Percentiles rank a stretch among this genome's conserved stretches.
phyloP scores from a whole-genome alignment of 2,888 invertebrate species.

The Synanthedon andrenaeformis region DNA sequence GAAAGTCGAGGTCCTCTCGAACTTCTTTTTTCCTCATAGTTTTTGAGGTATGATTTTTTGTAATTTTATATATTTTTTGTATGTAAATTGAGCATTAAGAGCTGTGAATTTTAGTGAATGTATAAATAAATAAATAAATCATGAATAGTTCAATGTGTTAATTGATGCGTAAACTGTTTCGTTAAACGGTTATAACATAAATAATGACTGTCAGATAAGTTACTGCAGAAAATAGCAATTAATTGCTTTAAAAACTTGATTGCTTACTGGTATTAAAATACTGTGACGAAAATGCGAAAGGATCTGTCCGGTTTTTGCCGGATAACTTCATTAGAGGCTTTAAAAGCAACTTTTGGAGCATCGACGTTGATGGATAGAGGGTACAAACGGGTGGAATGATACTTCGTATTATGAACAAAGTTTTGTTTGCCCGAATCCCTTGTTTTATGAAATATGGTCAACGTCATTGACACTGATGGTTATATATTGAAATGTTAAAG shows the following conservation, averaged over 20 bases:
- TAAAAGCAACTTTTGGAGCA: conserved; percentile 19
- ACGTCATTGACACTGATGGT: conserved; percentile 45
- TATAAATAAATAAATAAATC: no score
- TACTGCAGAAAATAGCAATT: no score
- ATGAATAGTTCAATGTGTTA: no score
- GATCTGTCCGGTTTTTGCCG: conserved; percentile 15
- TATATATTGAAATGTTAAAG: conserved; percentile 55
- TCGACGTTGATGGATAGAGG: conserved; percentile 31
- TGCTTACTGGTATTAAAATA: not conserved
- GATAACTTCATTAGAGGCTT: conserved; percentile 29
- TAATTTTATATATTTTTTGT: no score
- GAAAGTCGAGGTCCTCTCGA: no score
- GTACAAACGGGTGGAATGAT: conserved; percentile 6
- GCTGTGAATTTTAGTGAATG: no score
- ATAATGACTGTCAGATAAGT: no score
- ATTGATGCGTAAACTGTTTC: no score
- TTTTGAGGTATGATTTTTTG: no score
- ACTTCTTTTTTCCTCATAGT: no score
- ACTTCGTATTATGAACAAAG: conserved; percentile 20
- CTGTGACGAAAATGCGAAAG: conserved; percentile 11
- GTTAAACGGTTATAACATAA: no score
- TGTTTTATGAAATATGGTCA: conserved; percentile 61
- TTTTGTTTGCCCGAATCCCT: conserved; percentile 31
- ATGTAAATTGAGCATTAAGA: no score
- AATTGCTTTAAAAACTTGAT: not conserved